phyloP scores from a whole-genome alignment of 2,888 invertebrate species.

The Rapana venosa region DNA sequence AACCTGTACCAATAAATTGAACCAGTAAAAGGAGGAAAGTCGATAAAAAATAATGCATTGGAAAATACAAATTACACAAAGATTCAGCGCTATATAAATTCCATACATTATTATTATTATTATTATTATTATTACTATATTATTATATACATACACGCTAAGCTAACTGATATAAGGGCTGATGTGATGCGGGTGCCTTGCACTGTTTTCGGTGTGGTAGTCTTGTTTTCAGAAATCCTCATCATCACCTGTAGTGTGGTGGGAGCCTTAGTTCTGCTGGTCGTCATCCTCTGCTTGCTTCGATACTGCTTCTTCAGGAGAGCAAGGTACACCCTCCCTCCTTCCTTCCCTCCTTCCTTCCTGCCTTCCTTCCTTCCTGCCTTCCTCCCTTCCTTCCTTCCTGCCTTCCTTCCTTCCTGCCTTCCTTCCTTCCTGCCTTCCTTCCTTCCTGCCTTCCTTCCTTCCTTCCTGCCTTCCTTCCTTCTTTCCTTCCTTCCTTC shows the following conservation, averaged over 20 bases:
- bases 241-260: constrained; percentile 53
- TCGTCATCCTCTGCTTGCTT: constrained; percentile 44
- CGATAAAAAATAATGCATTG: no score
- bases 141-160: no score
- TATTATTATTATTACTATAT: no score
- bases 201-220: no score
- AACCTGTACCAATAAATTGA: no score
- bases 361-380: not conserved
- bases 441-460: not conserved
- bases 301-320: constrained; percentile 8
- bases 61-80: no score
- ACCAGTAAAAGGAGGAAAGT: no score
- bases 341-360: not conserved
- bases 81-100: no score
- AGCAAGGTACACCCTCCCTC: constrained; percentile 35
- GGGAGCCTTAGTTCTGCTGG: constrained; percentile 48
- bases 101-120: no score
- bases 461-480: not conserved
- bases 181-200: no score
- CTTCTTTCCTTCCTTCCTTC: no score
- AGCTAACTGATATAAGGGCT: no score
- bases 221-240: constrained; percentile 51
- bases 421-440: not conserved
- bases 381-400: not conserved
- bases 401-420: not conserved